phyloP scores from a whole-genome alignment of 53 echinoderm and acorn worm genomes.

The Paelopatides confundens region DNA sequence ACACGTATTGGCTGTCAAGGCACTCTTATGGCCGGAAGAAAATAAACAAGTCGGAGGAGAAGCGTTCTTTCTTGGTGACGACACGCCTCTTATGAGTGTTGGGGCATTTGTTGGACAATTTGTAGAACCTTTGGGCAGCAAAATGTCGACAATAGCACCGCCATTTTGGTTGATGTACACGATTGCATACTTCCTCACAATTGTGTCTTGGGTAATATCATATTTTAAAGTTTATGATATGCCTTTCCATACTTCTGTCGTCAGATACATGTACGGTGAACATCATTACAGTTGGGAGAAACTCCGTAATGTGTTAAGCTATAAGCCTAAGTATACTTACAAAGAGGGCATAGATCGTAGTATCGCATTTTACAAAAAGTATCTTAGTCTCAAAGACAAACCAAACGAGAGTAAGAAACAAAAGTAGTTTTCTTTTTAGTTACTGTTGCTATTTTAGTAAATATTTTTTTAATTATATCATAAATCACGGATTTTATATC shows the following conservation, averaged over 20 bases:
- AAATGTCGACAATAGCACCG: slow-evolving; percentile 31
- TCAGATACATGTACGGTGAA: slow-evolving; percentile 46
- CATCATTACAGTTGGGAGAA: slow-evolving; percentile 50
- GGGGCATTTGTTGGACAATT: slow-evolving; percentile 59
- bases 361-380: slow-evolving; percentile 53
- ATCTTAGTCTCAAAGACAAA: neutral
- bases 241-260: slow-evolving; percentile 31
- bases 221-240: slow-evolving; percentile 35
- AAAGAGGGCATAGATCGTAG: slow-evolving; percentile 60
- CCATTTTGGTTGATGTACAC: slow-evolving; percentile 70
- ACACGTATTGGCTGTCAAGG: slow-evolving; percentile 60
- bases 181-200: slow-evolving; percentile 55
- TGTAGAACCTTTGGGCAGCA: slow-evolving; percentile 28
- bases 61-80: slow-evolving; percentile 72
- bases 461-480: too few relatives aligned
- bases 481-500: too few relatives aligned
- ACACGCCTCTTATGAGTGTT: slow-evolving; percentile 63
- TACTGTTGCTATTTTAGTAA: too few relatives aligned
- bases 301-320: slow-evolving; percentile 51
- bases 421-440: neutral
- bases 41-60: slow-evolving; percentile 36
- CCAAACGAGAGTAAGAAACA: neutral
- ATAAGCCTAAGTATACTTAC: slow-evolving; percentile 64
- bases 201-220: slow-evolving; percentile 56
- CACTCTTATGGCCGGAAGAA: slow-evolving; percentile 31